Percentiles rank a stretch among this genome's conserved stretches.
phyloP scores from a whole-genome alignment of 2,888 invertebrate genomes.

The Rapana venosa region DNA sequence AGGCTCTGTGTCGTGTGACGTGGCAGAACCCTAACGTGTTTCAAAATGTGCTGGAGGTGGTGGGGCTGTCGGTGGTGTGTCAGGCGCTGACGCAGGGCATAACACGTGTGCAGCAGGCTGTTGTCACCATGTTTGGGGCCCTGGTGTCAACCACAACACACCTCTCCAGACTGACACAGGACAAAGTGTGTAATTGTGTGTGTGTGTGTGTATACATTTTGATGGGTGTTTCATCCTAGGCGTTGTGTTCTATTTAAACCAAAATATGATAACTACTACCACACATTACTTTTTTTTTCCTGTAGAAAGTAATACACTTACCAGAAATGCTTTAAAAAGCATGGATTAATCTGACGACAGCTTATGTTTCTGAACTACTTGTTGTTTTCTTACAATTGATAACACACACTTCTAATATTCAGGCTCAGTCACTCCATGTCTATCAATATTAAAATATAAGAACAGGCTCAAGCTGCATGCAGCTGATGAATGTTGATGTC shows the following conservation, averaged over 20 bases:
- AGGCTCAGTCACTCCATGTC: too few relatives aligned
- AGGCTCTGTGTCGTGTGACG: conserved; percentile 76
- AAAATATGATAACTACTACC: too few relatives aligned
- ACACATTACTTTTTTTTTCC: too few relatives aligned
- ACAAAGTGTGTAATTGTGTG: conserved; percentile 66
- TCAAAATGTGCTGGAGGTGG: conserved; percentile 77
- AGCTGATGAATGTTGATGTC: too few relatives aligned
- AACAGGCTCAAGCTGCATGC: too few relatives aligned
- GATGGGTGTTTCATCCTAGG: not conserved
- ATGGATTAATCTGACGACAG: too few relatives aligned
- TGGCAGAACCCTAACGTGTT: conserved; percentile 73
- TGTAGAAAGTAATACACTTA: too few relatives aligned
- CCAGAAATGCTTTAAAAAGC: too few relatives aligned
- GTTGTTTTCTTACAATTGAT: too few relatives aligned
- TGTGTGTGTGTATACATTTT: not conserved
- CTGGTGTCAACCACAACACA: conserved; percentile 68
- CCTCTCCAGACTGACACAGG: conserved; percentile 72
- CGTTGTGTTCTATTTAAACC: not conserved
- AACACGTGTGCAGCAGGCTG: conserved; percentile 75
- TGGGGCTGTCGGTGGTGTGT: conserved; percentile 73
- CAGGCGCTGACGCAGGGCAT: conserved; percentile 73
- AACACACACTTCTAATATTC: too few relatives aligned
- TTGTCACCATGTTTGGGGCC: conserved; percentile 77
- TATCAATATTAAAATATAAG: too few relatives aligned
- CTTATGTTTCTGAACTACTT: too few relatives aligned